Evolutionary conservation across 2,113 vertebrate genomes (phyloP).

Genomic region (Apistogramma diplotaenia): DNA sequence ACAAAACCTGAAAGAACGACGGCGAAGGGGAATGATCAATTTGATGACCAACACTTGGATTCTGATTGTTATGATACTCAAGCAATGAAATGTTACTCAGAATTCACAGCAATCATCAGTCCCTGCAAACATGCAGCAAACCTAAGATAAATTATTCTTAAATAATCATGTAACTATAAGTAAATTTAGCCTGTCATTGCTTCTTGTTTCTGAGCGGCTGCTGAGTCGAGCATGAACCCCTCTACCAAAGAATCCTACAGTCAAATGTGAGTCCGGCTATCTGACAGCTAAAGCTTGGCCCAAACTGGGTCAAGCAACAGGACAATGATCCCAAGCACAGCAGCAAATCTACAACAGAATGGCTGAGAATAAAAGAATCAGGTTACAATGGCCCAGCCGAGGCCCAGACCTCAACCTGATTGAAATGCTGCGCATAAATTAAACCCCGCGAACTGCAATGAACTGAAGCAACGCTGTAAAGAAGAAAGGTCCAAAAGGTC

Average conservation of each 20-base stretch:
- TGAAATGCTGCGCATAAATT: no score
- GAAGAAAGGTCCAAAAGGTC: background rate
- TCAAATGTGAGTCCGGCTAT: background rate
- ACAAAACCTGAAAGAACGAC: slow-evolving; percentile 75
- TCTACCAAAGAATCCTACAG: background rate
- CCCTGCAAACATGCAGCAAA: background rate
- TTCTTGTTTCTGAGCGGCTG: background rate
- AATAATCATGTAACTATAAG: background rate
- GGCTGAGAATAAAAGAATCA: no score
- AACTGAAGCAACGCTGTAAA: no score
- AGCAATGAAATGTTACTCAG: background rate
- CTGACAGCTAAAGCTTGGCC: background rate
- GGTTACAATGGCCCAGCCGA: no score
- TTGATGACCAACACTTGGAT: background rate
- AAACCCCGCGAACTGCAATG: no score
- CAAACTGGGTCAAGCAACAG: no score
- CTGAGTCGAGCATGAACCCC: background rate
- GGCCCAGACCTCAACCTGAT: no score
- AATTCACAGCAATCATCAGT: background rate
- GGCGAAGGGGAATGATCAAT: background rate
- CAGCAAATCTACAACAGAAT: no score
- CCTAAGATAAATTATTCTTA: background rate
- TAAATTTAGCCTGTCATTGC: background rate
- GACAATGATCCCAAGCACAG: no score
- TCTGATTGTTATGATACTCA: background rate